Base-by-base conservation (phyloP, 2,797 vertebrate species). In the Carduelis carduelis region DNA sequence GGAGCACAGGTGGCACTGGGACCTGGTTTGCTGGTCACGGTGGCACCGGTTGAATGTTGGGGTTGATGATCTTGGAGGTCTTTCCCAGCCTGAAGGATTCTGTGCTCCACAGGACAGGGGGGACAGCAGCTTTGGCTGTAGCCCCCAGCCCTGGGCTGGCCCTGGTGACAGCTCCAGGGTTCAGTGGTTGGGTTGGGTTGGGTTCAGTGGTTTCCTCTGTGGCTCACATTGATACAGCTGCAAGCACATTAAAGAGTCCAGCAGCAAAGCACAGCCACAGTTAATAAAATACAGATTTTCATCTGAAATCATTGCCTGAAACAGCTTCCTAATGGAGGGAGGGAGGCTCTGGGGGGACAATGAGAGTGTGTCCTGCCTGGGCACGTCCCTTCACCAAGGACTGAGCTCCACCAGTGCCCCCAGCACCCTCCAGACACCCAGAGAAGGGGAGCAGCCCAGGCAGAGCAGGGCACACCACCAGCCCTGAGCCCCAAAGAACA, bases 281-380 rank as follows among this genome's bases (percentile, higher is more conserved):
- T 98, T 97, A 97, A 97, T 98, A 97, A 98, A 98, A 94, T 93
- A 96, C 91, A 87, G 96, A 94, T 97, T 97, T 97, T 96, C 88
- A 95, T 97, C 95, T 86, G 94, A 88, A 97, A 95, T 96, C 93
- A 52, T 86, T 63, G 89, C 96, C 94, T 70, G 32, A 96, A 97
- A 97, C 92, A 97, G 87, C 94, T 90, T 71, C 5, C 37, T 90
- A 16, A 76, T 76, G 84, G 89, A 87, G 70, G 60, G 41, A 81
- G 90, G 53, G 69, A 30, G 68, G 66, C 94, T 82, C 76, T 44
- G 28, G 57, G 50, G 87, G 46, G 28, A 5, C 68, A 41, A 57
- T 1, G 35, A 3, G 12, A 22, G 41, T 18, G 68, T 93, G 50
- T 37, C 63, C 22, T 53, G 47, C 41, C 47, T 30, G 49, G 39